A percentile compares a stretch with the other conserved stretches of the same genome.
These are phyloP conservation scores for Delichon dasypus DNA, from an alignment of 2,797 vertebrate genomes.

Conservation along the genomic window DNA sequence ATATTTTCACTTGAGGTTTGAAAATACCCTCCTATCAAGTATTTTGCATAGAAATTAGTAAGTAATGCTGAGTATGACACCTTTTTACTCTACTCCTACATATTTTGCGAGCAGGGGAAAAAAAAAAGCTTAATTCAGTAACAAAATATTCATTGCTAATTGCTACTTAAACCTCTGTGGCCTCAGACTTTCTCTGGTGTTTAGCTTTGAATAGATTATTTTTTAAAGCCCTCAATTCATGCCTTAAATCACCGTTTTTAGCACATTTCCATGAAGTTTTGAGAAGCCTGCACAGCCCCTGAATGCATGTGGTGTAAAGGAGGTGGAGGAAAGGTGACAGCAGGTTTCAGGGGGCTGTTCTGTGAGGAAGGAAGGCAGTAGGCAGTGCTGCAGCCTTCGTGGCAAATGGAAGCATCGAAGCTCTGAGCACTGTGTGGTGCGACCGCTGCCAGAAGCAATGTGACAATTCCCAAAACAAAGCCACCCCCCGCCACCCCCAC, in stretches of 20 bases:
- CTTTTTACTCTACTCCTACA: not conserved
- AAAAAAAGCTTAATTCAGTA: not conserved
- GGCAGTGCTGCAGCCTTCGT: not conserved
- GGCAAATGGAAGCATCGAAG: not conserved
- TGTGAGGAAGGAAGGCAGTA: not conserved
- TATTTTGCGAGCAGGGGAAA: not conserved
- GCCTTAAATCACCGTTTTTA: not conserved
- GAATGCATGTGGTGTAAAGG: not conserved
- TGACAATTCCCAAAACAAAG: not conserved
- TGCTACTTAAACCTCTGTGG: not conserved
- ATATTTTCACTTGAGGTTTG: not conserved
- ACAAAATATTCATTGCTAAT: not conserved
- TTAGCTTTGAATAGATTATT: not conserved
- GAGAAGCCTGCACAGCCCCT: accelerated
- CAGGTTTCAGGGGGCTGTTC: not conserved
- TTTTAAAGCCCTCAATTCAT: not conserved
- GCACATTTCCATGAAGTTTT: not conserved
- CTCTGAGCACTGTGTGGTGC: not conserved
- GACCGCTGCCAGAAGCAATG: not conserved
- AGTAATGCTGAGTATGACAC: not conserved
- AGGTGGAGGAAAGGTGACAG: not conserved
- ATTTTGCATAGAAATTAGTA: not conserved
- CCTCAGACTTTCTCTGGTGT: not conserved
- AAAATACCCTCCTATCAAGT: not conserved
- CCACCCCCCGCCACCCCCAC: not conserved